Conservation (phyloP, 2,888 invertebrate genomes). For the Plagodis dolabraria region DNA sequence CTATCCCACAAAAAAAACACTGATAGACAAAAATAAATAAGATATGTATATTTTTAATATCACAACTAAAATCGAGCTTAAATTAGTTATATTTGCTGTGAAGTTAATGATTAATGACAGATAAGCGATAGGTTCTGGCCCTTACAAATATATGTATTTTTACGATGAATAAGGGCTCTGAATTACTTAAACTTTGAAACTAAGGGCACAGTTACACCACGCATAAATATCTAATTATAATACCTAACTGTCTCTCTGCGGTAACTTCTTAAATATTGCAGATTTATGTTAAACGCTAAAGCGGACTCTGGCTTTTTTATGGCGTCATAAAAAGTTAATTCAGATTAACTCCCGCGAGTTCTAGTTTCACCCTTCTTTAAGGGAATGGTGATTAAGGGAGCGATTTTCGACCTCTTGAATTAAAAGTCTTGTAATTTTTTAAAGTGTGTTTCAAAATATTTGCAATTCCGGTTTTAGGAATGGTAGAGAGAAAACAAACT, state of each 20-base stretch:
- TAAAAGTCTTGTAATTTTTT: slow-evolving; percentile 1
- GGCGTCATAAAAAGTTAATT: slow-evolving; percentile 65
- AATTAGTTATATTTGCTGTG: no score
- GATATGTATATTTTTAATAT: no score
- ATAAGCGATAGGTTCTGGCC: no score
- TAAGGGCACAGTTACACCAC: slow-evolving; percentile 41
- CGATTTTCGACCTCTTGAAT: neutral
- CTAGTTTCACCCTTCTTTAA: slow-evolving; percentile 37
- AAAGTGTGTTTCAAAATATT: no score
- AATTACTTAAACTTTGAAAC: slow-evolving; percentile 11
- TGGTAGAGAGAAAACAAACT: no score
- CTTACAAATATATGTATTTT: no score
- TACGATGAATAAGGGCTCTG: no score
- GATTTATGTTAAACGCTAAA: slow-evolving; percentile 72
- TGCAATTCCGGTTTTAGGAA: no score
- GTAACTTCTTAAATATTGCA: slow-evolving; percentile 71
- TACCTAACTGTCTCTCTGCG: slow-evolving; percentile 51
- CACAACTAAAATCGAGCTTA: no score
- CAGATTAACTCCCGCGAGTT: slow-evolving; percentile 62
- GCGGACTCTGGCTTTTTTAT: slow-evolving; percentile 56
- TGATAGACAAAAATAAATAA: no score
- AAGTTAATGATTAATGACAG: no score
- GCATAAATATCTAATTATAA: slow-evolving; percentile 60
- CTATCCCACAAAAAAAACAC: no score
- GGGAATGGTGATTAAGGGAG: slow-evolving; percentile 4